Evolutionary conservation across 2,797 vertebrate species (phyloP), one percentile per base, ranked within the genome.

Genomic region (Bucorvus abyssinicus): DNA sequence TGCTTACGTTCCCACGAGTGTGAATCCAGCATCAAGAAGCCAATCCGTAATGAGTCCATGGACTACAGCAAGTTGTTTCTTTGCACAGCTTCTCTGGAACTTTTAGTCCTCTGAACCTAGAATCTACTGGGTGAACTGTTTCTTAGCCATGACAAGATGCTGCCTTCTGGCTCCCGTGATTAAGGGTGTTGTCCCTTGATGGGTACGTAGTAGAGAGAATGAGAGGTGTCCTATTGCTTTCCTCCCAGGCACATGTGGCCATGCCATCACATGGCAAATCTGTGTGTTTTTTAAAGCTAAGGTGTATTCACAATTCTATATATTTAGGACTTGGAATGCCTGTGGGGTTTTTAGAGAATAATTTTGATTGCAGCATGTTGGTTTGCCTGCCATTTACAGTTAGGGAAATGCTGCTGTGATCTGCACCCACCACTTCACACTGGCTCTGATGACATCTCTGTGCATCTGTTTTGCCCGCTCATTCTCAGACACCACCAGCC

Each of bases 111-210:
- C 53, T 59, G 55, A 71, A 56, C 3, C 7, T 18, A 40, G 32
- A 26, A 45, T 8, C 49, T 40, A 18, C 23, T 1, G 4, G 15
- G 3, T 78, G 50, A 84, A 68, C 10, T 18, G 12, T 7, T 45
- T 52, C 56, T 34, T 29, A 71, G 42, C 21, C 7, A 6, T 13
- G 53, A 57, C 24, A 50, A 61, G 15, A 19, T 55, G 23, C 27
- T 76, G 18, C 38, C 42, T 47, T 23, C 57, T 45, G 34, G 13
- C 22, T 87, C 12, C 40, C 36, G 40, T 26, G 56, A 4, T n/a
- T 49, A 42, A 44, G 0, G 0, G 5, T 17, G 44, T 2, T 50
- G 36, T 40, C 23, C n/a, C n/a, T 44, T 34, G 29, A 65, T 26
- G 56, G 30, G 15, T 74, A 19, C 4, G 0, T 7, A 29, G 27